Conservation (phyloP, 2,113 vertebrate genomes). For the Polypterus senegalus region DNA sequence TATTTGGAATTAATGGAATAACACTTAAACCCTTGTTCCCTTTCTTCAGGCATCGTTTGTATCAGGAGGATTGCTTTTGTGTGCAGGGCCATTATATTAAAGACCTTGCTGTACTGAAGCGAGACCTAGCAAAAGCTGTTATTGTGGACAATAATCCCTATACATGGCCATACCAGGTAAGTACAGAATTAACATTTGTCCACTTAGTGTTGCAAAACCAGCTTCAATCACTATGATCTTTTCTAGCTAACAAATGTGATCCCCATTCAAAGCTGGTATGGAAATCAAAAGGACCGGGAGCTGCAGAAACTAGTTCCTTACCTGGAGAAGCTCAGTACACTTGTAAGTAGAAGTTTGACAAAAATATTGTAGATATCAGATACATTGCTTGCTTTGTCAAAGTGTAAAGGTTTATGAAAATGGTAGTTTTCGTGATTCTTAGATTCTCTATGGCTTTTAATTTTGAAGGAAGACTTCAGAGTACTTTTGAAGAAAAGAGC, state of each 20-base stretch:
- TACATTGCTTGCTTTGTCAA: too few relatives aligned
- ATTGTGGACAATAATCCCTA: slow-evolving; percentile 57
- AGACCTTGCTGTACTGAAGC: slow-evolving; percentile 49
- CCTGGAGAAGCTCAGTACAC: slow-evolving; percentile 46
- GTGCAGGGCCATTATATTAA: slow-evolving; percentile 65
- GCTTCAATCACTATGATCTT: background rate
- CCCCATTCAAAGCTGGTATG: slow-evolving; percentile 50
- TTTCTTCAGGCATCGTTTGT: slow-evolving; percentile 46
- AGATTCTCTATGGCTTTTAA: background rate
- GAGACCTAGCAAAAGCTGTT: slow-evolving; percentile 56
- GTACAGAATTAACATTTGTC: background rate
- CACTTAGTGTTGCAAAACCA: too few relatives aligned
- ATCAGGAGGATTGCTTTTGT: slow-evolving; percentile 58
- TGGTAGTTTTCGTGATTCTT: too few relatives aligned
- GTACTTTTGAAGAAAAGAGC: slow-evolving; percentile 43
- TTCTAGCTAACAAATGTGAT: slow-evolving; percentile 58
- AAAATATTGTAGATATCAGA: too few relatives aligned
- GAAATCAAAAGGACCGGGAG: slow-evolving; percentile 43
- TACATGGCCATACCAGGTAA: slow-evolving; percentile 56
- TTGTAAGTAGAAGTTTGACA: slow-evolving; percentile 32
- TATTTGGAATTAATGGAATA: background rate
- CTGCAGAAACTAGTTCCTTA: slow-evolving; percentile 46
- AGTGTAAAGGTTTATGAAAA: too few relatives aligned
- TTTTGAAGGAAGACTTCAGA: slow-evolving; percentile 50
- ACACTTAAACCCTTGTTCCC: background rate